Evolutionary conservation across 2,113 vertebrate genomes (phyloP), one percentile per base, ranked within the genome.

Genomic region (Pipra filicauda): DNA sequence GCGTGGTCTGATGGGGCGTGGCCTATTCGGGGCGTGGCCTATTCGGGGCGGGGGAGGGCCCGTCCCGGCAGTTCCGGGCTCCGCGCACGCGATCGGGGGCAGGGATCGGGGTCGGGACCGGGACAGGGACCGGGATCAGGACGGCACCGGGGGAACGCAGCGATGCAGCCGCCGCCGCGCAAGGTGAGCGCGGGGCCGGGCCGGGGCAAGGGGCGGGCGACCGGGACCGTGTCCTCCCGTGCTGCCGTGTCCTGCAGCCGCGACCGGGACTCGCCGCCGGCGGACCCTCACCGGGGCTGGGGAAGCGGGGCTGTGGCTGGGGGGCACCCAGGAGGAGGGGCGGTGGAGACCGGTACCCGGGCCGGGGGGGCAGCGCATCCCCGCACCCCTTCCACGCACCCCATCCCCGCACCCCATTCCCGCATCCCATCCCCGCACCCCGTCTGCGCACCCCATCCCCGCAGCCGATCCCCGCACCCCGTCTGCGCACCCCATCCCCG

Each of bases 151-250:
- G 49, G 27, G 58, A 54, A 12, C 31, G 64, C 33, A 12, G 89
- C 76, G 23, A 98, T 98, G 98, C 98, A 98, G 97, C 98, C 98
- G 64, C 98, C 98, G 64, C 98, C 98, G 48, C 95, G 98, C 73
- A 98, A 98, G 97, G 98, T 98, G 85, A 97, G 98, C 70, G 49
- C 18, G 27, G 75, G 54, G 54, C 27, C 44, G 8, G 8, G 31
- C 30, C 26, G 12, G 61, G 31, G 17, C 52, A 6, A 14, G 21
- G 64, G 21, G 5, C 20, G 35, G 21, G 59, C 37, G 30, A 21
- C 19, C 31, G 58, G 22, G 19, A n/a, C 13, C 14, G 31, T 5
- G 12, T 59, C 23, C 41, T 35, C 62, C 51, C 11, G 9, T 24
- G 37, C 49, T 33, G 24, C 49, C 52, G 11, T 23, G 70, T 52